A percentile compares a stretch with the other conserved stretches of the same genome.
phyloP scores from a whole-genome alignment of 2,888 invertebrate genomes.

The Strigamia crassipes region DNA sequence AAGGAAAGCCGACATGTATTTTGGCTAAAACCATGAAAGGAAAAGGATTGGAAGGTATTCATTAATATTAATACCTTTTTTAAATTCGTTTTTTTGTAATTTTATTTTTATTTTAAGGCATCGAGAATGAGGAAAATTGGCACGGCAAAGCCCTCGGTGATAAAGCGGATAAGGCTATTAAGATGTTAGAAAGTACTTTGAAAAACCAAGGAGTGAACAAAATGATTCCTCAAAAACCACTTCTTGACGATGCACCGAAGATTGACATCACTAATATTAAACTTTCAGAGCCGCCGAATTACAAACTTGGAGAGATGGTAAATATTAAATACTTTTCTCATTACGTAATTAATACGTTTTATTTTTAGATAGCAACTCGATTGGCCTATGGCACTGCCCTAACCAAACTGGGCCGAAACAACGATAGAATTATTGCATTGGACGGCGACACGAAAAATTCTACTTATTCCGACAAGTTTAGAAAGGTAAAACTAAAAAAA shows the following conservation, averaged over 20 bases:
- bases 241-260: slow-evolving; percentile 70
- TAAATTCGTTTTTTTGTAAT: background rate
- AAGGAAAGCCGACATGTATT: slow-evolving; percentile 87
- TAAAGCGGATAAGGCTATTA: slow-evolving; percentile 70
- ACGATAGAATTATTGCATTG: slow-evolving; percentile 81
- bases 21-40: slow-evolving; percentile 97
- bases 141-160: slow-evolving; percentile 95
- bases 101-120: slow-evolving; percentile 70
- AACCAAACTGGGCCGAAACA: slow-evolving; percentile 76
- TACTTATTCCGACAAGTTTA: slow-evolving; percentile 91
- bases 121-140: slow-evolving; percentile 95
- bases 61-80: too few relatives aligned
- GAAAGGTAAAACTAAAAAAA: slow-evolving; percentile 63
- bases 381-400: slow-evolving; percentile 93
- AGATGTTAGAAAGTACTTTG: slow-evolving; percentile 64
- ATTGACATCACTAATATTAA: slow-evolving; percentile 74
- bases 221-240: slow-evolving; percentile 68
- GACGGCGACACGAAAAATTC: slow-evolving; percentile 99
- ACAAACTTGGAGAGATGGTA: slow-evolving; percentile 67
- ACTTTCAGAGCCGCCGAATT: slow-evolving; percentile 79
- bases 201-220: slow-evolving; percentile 70
- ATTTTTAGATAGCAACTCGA: slow-evolving; percentile 75
- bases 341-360: background rate
- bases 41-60: slow-evolving; percentile 63
- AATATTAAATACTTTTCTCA: background rate